Base-by-base conservation (phyloP, 1,140 invertebrate species). In the Glossosoma conforme region DNA sequence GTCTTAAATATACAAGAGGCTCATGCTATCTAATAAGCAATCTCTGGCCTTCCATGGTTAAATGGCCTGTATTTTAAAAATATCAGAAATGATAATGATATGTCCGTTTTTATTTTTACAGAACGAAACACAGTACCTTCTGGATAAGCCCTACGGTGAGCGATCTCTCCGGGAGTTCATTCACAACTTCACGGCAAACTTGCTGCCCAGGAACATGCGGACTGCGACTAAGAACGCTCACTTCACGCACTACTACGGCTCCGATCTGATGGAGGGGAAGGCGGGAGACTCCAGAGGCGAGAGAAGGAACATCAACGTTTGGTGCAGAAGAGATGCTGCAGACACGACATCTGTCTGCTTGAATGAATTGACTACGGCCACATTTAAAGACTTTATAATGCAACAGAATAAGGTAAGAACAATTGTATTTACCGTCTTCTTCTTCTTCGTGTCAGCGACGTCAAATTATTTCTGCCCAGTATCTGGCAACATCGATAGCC, bases 41-140 rank as follows among this genome's bases (percentile, higher is more conserved):
- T n/a, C n/a, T n/a, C n/a, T n/a, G n/a, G n/a, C n/a, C n/a, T n/a
- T n/a, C n/a, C n/a, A n/a, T n/a, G n/a, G n/a, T n/a, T n/a, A n/a
- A n/a, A n/a, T n/a, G n/a, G n/a, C n/a, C n/a, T n/a, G n/a, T n/a
- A n/a, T n/a, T n/a, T n/a, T n/a, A n/a, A n/a, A n/a, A n/a, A n/a
- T n/a, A n/a, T n/a, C n/a, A n/a, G n/a, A n/a, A n/a, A n/a, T n/a
- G n/a, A n/a, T n/a, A n/a, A n/a, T n/a, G n/a, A n/a, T n/a, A n/a
- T n/a, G n/a, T n/a, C n/a, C n/a, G n/a, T 47, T 42, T 28, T 15
- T 50, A 36, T 42, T 42, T 52, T 78, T 79, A 43, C 56, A 86
- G 83, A 74, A 79, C 61, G 85, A 87, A 64, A 80, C 72, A 55
- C 83, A 86, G 56, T 83, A 81, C 60, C 65, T 85, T 2, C 72